Conservation (phyloP, 2,888 invertebrate genomes). For the Caenorhabditis sp. region DNA sequence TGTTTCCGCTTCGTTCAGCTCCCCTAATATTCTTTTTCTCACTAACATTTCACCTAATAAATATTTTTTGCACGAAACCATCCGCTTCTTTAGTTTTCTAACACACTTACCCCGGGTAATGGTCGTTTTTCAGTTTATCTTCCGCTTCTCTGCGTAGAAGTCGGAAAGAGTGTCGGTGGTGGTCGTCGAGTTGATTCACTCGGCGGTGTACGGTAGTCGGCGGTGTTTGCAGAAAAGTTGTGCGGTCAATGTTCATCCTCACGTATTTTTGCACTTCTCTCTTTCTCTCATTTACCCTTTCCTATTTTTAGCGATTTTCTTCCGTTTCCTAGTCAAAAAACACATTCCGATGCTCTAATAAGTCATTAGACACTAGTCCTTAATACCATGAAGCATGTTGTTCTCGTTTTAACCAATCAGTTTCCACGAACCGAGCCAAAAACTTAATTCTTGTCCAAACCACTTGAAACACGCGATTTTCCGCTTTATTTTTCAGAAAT, state of each 20-base stretch:
- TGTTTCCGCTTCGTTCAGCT: not conserved
- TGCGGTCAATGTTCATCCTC: slow-evolving; percentile 63
- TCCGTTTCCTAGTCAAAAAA: slow-evolving; percentile 35
- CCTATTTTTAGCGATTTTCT: slow-evolving; percentile 23
- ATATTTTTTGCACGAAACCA: not conserved
- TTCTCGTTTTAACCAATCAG: not conserved
- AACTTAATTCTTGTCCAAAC: not conserved
- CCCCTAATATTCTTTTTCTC: too few relatives aligned
- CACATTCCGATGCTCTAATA: slow-evolving; percentile 30
- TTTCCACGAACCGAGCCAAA: not conserved
- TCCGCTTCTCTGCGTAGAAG: slow-evolving; percentile 53
- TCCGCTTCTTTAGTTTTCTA: not conserved
- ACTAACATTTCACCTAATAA: not conserved
- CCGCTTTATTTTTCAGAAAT: slow-evolving; percentile 50
- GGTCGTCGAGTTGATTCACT: slow-evolving; percentile 27
- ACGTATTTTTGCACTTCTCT: slow-evolving; percentile 58
- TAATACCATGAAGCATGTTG: slow-evolving; percentile 19
- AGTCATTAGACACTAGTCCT: slow-evolving; percentile 31
- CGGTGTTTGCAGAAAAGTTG: slow-evolving; percentile 63
- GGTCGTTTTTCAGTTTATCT: slow-evolving; percentile 59
- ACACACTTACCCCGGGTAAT: slow-evolving; percentile 3
- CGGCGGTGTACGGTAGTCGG: slow-evolving; percentile 47
- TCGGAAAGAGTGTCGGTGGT: slow-evolving; percentile 21
- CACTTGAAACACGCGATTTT: not conserved
- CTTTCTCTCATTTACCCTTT: slow-evolving; percentile 7